Conservation (phyloP, 2,888 invertebrate species). For the Drosophila sordidapex region DNA sequence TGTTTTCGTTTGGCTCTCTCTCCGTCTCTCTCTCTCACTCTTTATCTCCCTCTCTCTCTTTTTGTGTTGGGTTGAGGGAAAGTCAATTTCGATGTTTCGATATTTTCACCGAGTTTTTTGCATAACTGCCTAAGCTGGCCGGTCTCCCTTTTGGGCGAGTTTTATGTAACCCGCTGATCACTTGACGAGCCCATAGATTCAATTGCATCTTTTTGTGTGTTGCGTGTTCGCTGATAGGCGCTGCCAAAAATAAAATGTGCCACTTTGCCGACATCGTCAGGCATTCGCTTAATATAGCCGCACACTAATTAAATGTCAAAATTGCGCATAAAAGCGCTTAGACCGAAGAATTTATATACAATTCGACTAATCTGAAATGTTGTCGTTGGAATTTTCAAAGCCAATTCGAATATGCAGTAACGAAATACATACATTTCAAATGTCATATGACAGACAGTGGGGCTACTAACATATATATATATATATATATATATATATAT, state of each 20-base stretch:
- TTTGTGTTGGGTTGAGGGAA: slow-evolving; percentile 44
- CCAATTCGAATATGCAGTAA: slow-evolving; percentile 56
- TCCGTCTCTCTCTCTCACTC: not conserved
- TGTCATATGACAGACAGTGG: slow-evolving; percentile 21
- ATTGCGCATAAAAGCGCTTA: slow-evolving; percentile 62
- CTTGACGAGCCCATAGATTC: slow-evolving; percentile 54
- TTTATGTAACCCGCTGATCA: slow-evolving; percentile 65
- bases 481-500: not conserved
- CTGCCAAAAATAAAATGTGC: slow-evolving; percentile 67
- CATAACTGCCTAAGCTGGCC: slow-evolving; percentile 55
- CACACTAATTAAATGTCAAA: slow-evolving; percentile 78
- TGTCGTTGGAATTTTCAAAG: slow-evolving; percentile 68
- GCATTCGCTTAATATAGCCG: slow-evolving; percentile 57
- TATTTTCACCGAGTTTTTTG: slow-evolving; percentile 71
- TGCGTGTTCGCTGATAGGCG: slow-evolving; percentile 33
- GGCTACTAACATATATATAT: not conserved
- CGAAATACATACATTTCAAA: slow-evolving; percentile 14
- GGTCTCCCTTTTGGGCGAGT: slow-evolving; percentile 54
- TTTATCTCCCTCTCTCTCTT: slow-evolving; percentile 22
- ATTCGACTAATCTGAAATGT: slow-evolving; percentile 58
- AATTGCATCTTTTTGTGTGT: slow-evolving; percentile 55
- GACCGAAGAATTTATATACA: slow-evolving; percentile 64
- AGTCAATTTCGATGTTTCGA: slow-evolving; percentile 75
- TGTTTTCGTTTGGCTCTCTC: slow-evolving; percentile 34
- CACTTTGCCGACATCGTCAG: slow-evolving; percentile 53